These are phyloP conservation scores for Harpagoxenus sublaevis DNA, from an alignment of 2,888 invertebrate genomes.

Conservation along the genomic window DNA sequence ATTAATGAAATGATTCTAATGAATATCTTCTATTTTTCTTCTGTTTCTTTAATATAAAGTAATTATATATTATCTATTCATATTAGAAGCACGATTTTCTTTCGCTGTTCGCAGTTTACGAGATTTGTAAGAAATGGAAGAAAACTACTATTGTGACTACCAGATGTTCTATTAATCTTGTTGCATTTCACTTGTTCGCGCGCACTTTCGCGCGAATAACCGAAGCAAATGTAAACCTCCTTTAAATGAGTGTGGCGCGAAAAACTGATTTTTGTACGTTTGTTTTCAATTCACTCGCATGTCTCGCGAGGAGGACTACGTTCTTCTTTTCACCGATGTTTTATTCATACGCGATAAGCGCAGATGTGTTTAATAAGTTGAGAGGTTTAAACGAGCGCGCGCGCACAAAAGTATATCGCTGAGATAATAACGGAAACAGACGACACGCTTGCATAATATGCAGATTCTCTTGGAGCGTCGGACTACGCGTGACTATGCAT, in stretches of 20 bases:
- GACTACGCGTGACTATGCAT: constrained; percentile 35
- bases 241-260: not conserved
- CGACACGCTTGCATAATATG: constrained; percentile 35
- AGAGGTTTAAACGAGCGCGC: constrained; percentile 33
- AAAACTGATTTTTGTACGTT: constrained; percentile 20
- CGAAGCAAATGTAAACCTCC: not conserved
- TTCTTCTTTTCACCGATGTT: constrained; percentile 24
- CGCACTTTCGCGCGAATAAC: not conserved
- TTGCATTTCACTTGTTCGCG: not conserved
- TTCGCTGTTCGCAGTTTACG: not conserved
- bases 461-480: constrained; percentile 17
- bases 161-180: not conserved
- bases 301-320: not conserved
- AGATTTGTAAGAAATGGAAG: not conserved
- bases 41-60: not conserved
- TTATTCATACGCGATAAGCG: constrained; percentile 38
- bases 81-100: not conserved
- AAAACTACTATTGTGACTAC: not conserved
- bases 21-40: not conserved
- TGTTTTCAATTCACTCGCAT: constrained; percentile 12
- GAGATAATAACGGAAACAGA: constrained; percentile 40
- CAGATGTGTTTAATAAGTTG: constrained; percentile 43
- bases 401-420: constrained; percentile 27
- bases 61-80: not conserved
- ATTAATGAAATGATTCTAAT: not conserved